Base-by-base conservation (phyloP, 2,113 vertebrate species). In the Phyllostomus discolor region DNA sequence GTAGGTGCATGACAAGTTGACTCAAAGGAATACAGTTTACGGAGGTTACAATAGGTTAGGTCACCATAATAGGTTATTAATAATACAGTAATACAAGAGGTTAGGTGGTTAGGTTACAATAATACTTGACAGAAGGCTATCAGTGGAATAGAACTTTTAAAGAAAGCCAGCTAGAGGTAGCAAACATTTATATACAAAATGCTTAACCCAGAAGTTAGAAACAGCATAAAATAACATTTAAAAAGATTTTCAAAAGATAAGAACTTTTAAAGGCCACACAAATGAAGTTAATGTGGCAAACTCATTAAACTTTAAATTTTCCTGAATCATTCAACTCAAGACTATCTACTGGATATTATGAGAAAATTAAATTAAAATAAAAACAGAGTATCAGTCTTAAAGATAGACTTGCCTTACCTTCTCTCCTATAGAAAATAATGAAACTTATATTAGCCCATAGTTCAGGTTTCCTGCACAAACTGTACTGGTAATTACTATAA, bases 381-480 rank as follows among this genome's bases (percentile, higher is more conserved):
- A 59, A 46, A 69, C 76, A 41, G 8, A 46, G n/a, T 85, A 85
- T 69, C 33, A 82, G 52, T 50, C 43, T 90, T 62, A 48, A 66
- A 96, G 12, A 92, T 54, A 72, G 14, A 69, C 16, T 48, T 62
- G 52, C 4, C 38, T 72, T 50, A 73, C 19, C 80, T 95, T 62
- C 5, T 64, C 76, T 93, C 93, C 54, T 69, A 46, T 2, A 79
- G 87, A 88, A 95, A 92, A 95, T 92, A 94, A 92, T 94, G 91
- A 98, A 96, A 97, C 81, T 94, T 90, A 96, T 89, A 96, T 97
- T 96, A 95, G 48, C 0, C 46, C 35, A 84, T 57, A 95, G 38
- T 33, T 96, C 64, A 97, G 16, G 10, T 31, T 33, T 97, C 66
- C 7, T 94, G 91, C 57, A 93, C 88, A 93, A 87, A 83, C 87